Percentiles rank a stretch among this genome's conserved stretches.
Evolutionary conservation across 1,140 invertebrate species (phyloP).

Genomic region (Drosophila setifemur): DNA sequence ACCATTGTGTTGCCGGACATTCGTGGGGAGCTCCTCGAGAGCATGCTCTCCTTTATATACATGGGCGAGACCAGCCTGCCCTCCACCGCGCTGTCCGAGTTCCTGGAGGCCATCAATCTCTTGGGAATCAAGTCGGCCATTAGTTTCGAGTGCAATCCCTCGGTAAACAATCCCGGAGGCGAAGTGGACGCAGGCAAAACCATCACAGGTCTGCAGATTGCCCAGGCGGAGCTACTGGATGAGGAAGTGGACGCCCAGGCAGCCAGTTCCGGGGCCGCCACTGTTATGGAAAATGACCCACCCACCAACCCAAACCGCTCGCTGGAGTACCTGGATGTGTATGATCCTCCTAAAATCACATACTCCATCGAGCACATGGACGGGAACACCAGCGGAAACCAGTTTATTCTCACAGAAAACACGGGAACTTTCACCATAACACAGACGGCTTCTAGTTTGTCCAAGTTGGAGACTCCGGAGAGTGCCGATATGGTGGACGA

Average conservation of each 20-base stretch:
- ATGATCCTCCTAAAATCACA: conserved; percentile 73
- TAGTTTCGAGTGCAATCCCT: conserved; percentile 74
- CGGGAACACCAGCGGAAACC: conserved; percentile 55
- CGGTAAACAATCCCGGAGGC: conserved; percentile 22
- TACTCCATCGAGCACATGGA: conserved; percentile 79
- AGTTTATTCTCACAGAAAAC: conserved; percentile 75
- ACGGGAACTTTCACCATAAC: conserved; percentile 73
- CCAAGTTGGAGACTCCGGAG: conserved; percentile 29
- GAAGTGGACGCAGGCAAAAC: conserved; percentile 57
- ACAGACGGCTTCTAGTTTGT: conserved; percentile 39
- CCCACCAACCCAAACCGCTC: conserved; percentile 41
- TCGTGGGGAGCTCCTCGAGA: conserved; percentile 66
- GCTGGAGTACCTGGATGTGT: conserved; percentile 71
- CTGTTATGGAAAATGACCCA: conserved; percentile 31
- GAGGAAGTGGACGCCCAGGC: conserved; percentile 50
- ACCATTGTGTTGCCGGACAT: conserved; percentile 77
- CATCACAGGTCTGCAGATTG: conserved; percentile 61
- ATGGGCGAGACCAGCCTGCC: conserved; percentile 71
- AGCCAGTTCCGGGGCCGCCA: neutral
- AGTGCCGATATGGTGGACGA: conserved; percentile 31
- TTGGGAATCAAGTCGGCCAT: conserved; percentile 78
- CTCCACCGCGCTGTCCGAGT: conserved; percentile 67
- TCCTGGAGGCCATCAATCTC: conserved; percentile 74
- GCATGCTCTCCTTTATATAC: conserved; percentile 75
- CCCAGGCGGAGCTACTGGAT: conserved; percentile 56